These are phyloP conservation scores for Dromiciops gliroides DNA, from an alignment of 2,113 vertebrate genomes.

Conservation along the genomic window DNA sequence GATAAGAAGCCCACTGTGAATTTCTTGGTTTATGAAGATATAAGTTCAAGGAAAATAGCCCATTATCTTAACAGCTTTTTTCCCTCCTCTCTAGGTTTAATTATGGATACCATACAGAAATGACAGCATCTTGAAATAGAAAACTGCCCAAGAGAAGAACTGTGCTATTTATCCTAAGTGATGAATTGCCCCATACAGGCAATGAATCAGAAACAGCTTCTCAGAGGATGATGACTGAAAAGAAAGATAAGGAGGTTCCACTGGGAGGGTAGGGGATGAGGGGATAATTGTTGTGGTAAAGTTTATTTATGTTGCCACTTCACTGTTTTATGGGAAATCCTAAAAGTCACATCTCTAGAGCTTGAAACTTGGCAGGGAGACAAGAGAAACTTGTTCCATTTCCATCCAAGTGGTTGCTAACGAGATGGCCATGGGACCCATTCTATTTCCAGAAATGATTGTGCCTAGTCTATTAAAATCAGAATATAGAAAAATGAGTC, in stretches of 20 bases:
- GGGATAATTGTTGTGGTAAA: slow-evolving; percentile 57
- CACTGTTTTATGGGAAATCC: slow-evolving; percentile 76
- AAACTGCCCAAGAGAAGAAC: neutral
- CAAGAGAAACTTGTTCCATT: slow-evolving; percentile 71
- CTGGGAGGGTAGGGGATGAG: slow-evolving; percentile 35
- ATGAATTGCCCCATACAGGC: slow-evolving; percentile 16
- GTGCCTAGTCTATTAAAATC: slow-evolving; percentile 33
- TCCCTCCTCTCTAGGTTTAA: slow-evolving; percentile 40
- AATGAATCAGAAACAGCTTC: slow-evolving; percentile 52
- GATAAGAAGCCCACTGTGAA: slow-evolving; percentile 22
- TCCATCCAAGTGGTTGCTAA: slow-evolving; percentile 65
- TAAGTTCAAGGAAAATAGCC: slow-evolving; percentile 43
- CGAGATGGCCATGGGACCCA: slow-evolving; percentile 53
- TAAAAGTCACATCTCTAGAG: slow-evolving; percentile 80
- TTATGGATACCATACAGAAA: slow-evolving; percentile 11
- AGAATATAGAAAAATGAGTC: slow-evolving; percentile 53
- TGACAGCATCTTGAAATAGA: slow-evolving; percentile 10
- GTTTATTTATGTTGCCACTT: slow-evolving; percentile 72
- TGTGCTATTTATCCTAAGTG: slow-evolving; percentile 29
- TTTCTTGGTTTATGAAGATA: slow-evolving; percentile 40
- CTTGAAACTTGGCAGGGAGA: slow-evolving; percentile 74
- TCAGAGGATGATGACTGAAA: slow-evolving; percentile 22
- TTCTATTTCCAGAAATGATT: slow-evolving; percentile 67
- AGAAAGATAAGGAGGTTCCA: slow-evolving; percentile 70
- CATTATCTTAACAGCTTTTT: slow-evolving; percentile 34